These are phyloP conservation scores for Noctua janthina DNA, from an alignment of 2,888 invertebrate species.

Conservation along the genomic window DNA sequence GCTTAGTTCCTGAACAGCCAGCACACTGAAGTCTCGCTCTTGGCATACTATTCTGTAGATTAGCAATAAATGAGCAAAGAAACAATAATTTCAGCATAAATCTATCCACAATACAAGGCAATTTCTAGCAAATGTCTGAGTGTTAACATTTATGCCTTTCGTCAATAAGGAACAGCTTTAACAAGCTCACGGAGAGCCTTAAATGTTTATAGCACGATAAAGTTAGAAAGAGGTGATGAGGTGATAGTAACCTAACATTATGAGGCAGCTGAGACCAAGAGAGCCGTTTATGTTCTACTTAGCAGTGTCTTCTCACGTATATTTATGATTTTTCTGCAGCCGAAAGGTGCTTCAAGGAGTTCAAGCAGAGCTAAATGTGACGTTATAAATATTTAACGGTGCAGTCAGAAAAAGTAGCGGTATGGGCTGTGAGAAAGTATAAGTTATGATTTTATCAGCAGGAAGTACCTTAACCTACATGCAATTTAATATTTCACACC, in stretches of 20 bases:
- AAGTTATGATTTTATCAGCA: conserved; percentile 24
- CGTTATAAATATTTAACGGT: conserved; percentile 44
- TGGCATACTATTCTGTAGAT: not conserved
- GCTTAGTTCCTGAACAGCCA: conserved; percentile 15
- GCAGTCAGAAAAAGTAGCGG: conserved; percentile 38
- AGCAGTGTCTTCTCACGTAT: conserved; percentile 46
- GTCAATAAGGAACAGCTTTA: conserved; percentile 28
- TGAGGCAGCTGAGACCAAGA: conserved; percentile 42
- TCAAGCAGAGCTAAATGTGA: conserved; percentile 32
- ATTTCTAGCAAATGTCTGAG: conserved; percentile 21
- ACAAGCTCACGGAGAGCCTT: conserved; percentile 20
- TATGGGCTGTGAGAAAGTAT: conserved; percentile 28
- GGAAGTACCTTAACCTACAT: conserved; percentile 30
- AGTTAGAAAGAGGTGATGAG: conserved; percentile 50
- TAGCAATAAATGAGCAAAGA: conserved; percentile 9
- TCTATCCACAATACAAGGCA: conserved; percentile 3
- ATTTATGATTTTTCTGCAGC: conserved; percentile 54
- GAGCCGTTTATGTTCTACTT: conserved; percentile 56
- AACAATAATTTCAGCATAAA: not conserved
- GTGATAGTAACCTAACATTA: conserved; percentile 41
- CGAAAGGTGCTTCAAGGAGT: conserved; percentile 36
- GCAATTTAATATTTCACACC: conserved; percentile 9
- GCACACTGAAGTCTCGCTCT: not conserved
- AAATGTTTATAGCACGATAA: conserved; percentile 50
- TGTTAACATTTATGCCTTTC: conserved; percentile 22